These are phyloP conservation scores for Lagria hirta DNA, from an alignment of 2,888 invertebrate genomes.

Conservation along the genomic window DNA sequence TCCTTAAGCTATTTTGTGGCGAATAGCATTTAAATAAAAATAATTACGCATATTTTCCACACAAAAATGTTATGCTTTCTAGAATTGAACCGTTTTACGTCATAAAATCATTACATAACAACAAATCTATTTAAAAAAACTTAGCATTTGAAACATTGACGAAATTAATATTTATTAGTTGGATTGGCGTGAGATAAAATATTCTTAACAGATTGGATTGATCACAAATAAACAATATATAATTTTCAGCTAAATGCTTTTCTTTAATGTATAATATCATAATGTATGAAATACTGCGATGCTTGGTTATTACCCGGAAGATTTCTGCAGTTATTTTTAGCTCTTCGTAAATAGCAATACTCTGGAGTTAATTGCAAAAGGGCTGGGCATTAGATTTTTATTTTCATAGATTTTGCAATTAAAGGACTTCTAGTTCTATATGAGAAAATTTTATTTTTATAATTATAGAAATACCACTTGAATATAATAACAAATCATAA, in stretches of 20 bases:
- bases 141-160: conserved; percentile 1
- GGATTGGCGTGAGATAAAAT: conserved; percentile 1
- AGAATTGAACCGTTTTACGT: conserved; percentile 34
- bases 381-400: conserved; percentile 38
- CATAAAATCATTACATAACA: conserved; percentile 14
- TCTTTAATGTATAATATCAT: conserved; percentile 37
- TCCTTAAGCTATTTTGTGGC: no score
- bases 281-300: conserved; percentile 29
- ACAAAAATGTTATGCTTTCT: conserved; percentile 41
- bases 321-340: conserved; percentile 29
- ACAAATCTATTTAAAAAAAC: conserved; percentile 3
- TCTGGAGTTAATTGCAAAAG: conserved; percentile 39
- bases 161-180: conserved; percentile 1
- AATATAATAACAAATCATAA: no score
- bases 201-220: conserved; percentile 7
- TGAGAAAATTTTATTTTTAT: conserved; percentile 17
- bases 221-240: conserved; percentile 22
- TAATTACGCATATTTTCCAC: conserved; percentile 36
- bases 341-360: conserved; percentile 32
- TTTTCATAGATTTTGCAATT: conserved; percentile 22
- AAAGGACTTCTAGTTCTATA: conserved; percentile 11
- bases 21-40: conserved; percentile 27
- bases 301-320: conserved; percentile 37
- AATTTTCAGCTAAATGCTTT: conserved; percentile 33
- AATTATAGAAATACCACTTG: no score